phyloP scores from a whole-genome alignment of 2,888 invertebrate species.

The Drosophila pegasa region DNA sequence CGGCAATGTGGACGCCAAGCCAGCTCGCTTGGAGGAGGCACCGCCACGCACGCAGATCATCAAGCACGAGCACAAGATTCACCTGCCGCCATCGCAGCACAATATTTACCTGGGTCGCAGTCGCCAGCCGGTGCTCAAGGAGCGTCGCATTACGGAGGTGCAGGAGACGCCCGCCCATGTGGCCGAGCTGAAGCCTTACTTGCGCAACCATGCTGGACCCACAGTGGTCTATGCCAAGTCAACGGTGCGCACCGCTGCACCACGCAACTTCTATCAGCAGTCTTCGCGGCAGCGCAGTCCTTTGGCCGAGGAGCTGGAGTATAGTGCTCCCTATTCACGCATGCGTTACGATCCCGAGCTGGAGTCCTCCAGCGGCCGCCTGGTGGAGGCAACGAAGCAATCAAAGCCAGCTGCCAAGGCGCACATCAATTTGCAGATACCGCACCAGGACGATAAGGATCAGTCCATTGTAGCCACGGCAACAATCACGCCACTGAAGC shows the following conservation, averaged over 20 bases:
- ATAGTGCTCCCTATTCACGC: constrained; percentile 80
- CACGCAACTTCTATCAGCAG: constrained; percentile 51
- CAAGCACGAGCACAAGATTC: constrained; percentile 81
- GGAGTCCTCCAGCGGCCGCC: constrained; percentile 40
- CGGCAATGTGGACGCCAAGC: constrained; percentile 68
- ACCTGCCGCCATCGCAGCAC: constrained; percentile 80
- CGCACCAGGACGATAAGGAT: constrained; percentile 54
- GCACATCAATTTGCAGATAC: constrained; percentile 80
- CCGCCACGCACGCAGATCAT: constrained; percentile 56
- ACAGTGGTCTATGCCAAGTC: constrained; percentile 72
- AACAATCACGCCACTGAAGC: constrained; percentile 67
- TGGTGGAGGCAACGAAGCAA: constrained; percentile 45
- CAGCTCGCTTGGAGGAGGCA: constrained; percentile 74
- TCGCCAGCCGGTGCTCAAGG: constrained; percentile 51
- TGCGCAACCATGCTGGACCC: constrained; percentile 62
- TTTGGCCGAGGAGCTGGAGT: constrained; percentile 70
- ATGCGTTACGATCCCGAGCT: constrained; percentile 74
- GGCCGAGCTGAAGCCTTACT: constrained; percentile 71
- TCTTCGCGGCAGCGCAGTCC: constrained; percentile 57
- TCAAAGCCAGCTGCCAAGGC: constrained; percentile 47
- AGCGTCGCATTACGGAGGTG: constrained; percentile 43
- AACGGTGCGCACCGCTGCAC: constrained; percentile 35
- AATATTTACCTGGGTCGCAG: constrained; percentile 75
- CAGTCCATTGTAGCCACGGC: constrained; percentile 71
- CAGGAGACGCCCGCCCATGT: constrained; percentile 71